Percentiles rank a stretch among this genome's conserved stretches.
Conservation (phyloP, 2,113 vertebrate genomes). For the Maccullochella peelii region DNA sequence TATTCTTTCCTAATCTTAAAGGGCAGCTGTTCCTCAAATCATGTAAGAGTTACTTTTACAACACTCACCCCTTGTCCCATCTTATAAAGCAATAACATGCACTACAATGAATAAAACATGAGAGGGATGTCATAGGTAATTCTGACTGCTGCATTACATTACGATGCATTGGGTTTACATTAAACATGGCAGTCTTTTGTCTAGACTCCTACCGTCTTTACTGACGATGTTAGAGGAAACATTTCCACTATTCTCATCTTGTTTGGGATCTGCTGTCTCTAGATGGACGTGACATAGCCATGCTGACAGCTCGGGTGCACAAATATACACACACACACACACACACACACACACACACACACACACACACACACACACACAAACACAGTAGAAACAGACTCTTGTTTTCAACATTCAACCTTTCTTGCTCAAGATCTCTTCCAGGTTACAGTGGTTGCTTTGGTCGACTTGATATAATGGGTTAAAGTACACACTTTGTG, state of each 20-base stretch:
- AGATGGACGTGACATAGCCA: slow-evolving; percentile 51
- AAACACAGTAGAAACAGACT: not conserved
- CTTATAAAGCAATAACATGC: slow-evolving; percentile 16
- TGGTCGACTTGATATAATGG: not conserved
- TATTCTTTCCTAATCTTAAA: not conserved
- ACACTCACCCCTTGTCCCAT: slow-evolving; percentile 17
- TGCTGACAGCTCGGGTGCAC: slow-evolving; percentile 18
- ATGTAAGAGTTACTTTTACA: slow-evolving; percentile 28
- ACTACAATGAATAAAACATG: slow-evolving; percentile 58
- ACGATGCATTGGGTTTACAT: slow-evolving; percentile 25
- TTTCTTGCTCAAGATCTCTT: slow-evolving; percentile 8
- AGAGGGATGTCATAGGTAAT: slow-evolving; percentile 33
- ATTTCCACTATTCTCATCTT: slow-evolving; percentile 27
- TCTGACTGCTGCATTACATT: slow-evolving; percentile 24
- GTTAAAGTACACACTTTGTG: slow-evolving; percentile 1
- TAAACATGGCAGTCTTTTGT: slow-evolving; percentile 37
- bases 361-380: not conserved
- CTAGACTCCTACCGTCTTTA: slow-evolving; percentile 9
- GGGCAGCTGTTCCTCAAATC: slow-evolving; percentile 16
- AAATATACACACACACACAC: not conserved
- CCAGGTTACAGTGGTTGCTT: slow-evolving; percentile 17
- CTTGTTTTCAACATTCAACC: slow-evolving; percentile 1
- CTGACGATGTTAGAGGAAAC: slow-evolving; percentile 24
- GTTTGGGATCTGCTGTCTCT: slow-evolving; percentile 46
- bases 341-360: not conserved